Base-by-base conservation (phyloP, 2,113 vertebrate genomes). In the Carettochelys insculpta region DNA sequence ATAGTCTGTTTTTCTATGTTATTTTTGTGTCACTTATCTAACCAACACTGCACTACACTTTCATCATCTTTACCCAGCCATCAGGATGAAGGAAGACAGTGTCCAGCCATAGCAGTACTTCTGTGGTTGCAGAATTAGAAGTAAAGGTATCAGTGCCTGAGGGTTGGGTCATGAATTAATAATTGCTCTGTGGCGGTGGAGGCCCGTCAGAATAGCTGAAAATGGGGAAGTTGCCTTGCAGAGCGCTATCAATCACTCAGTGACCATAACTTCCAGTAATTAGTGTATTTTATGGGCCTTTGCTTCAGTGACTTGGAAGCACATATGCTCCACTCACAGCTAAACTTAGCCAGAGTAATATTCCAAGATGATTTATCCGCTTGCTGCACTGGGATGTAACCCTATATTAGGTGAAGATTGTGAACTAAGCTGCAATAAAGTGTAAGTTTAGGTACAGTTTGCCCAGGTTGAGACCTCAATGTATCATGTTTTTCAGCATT, bases 191-290 rank as follows among this genome's bases (percentile, higher is more conserved):
- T 95, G 96, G 94, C 94, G 97, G 97, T 96, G 97, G 98, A 98
- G 96, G 96, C 97, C 97, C 97, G 34, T 98, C 97, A 94, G 96
- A 97, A 96, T 92, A 94, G 95, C 97, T 96, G 96, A 86, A 96
- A 96, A 97, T 41, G 83, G 97, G 96, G 97, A 98, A 97, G 97
- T 97, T 98, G 98, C 98, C 98, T 98, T 8, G 94, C 97, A 97
- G 98, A 98, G 97, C 31, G 89, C 97, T 98, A 98, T 98, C 98
- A 98, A 98, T 98, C 98, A 98, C 98, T 96, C 98, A 98, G 97
- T 98, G 98, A 98, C 98, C 98, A 98, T 98, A 98, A 98, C 98
- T 98, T 97, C 96, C 97, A 98, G 98, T 98, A 98, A 98, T 98
- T 98, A 98, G 98, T 98, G 98, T 98, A 98, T 98, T 98, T 98